Evolutionary conservation across 2,888 invertebrate genomes (phyloP).

Genomic region (Brachynemurus nebulosus): DNA sequence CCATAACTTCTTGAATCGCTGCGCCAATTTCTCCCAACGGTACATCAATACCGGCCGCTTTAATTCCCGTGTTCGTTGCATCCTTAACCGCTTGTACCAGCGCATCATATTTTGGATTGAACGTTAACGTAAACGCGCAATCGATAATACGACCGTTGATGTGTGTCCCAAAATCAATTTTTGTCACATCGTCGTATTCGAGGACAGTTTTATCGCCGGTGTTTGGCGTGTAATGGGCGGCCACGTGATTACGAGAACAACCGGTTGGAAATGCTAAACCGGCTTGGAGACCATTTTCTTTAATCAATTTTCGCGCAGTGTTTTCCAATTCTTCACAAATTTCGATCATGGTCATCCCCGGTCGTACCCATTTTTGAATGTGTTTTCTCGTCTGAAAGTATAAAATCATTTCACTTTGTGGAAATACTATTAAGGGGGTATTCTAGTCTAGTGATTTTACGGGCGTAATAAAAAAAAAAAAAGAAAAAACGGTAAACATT

Average conservation of each 20-base stretch:
- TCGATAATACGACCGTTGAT: slow-evolving; percentile 97
- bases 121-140: slow-evolving; percentile 95
- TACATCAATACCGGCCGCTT: slow-evolving; percentile 90
- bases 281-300: slow-evolving; percentile 88
- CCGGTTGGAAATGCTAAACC: slow-evolving; percentile 95
- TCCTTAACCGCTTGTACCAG: slow-evolving; percentile 91
- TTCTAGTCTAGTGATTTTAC: too few relatives aligned
- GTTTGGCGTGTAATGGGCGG: slow-evolving; percentile 99
- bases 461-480: too few relatives aligned
- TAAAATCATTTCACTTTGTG: too few relatives aligned
- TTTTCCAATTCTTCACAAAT: slow-evolving; percentile 94
- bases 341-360: slow-evolving; percentile 98
- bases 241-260: slow-evolving; percentile 97
- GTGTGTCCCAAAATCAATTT: slow-evolving; percentile 98
- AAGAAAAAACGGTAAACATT: too few relatives aligned
- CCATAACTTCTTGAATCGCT: slow-evolving; percentile 98
- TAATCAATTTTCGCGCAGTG: slow-evolving; percentile 81
- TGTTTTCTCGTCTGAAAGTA: slow-evolving; percentile 63
- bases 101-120: slow-evolving; percentile 92
- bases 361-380: slow-evolving; percentile 88
- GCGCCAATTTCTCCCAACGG: slow-evolving; percentile 93
- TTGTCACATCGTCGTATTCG: slow-evolving; percentile 92
- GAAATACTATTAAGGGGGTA: too few relatives aligned
- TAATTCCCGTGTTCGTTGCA: slow-evolving; percentile 97
- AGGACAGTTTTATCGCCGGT: slow-evolving; percentile 93